phyloP scores from a whole-genome alignment of 2,113 vertebrate species.

The Cardinalis cardinalis region DNA sequence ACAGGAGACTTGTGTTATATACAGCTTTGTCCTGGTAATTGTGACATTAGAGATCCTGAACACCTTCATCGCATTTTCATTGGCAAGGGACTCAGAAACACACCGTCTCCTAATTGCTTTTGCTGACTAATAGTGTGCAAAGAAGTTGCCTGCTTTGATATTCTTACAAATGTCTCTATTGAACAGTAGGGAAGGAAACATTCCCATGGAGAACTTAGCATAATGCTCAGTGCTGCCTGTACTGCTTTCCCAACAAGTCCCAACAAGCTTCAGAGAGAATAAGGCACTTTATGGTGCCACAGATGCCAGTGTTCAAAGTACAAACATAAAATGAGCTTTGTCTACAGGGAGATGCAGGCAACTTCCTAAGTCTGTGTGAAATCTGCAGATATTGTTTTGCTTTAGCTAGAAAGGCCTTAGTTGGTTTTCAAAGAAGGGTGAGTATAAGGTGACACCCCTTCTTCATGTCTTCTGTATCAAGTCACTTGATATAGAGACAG shows the following conservation, averaged over 20 bases:
- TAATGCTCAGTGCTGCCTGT: background rate
- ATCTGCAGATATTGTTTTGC: background rate
- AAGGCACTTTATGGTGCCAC: background rate
- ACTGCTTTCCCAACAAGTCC: background rate
- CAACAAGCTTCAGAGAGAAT: background rate
- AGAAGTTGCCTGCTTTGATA: background rate
- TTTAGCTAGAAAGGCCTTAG: background rate
- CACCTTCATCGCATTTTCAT: background rate
- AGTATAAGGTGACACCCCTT: background rate
- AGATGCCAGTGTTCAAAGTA: background rate
- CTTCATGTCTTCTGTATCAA: background rate
- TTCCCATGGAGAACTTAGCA: background rate
- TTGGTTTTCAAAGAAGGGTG: background rate
- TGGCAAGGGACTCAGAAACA: background rate
- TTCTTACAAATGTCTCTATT: background rate
- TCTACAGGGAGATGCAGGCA: background rate
- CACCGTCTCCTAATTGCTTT: background rate
- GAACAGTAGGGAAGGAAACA: background rate
- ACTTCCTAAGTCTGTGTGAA: background rate
- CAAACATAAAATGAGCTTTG: background rate
- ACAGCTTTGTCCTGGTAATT: background rate
- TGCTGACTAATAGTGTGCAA: background rate
- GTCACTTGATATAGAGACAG: background rate
- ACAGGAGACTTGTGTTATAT: accelerated
- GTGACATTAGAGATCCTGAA: background rate